Evolutionary conservation across 2,797 vertebrate genomes (phyloP).

Genomic region (Hippoglossus hippoglossus): DNA sequence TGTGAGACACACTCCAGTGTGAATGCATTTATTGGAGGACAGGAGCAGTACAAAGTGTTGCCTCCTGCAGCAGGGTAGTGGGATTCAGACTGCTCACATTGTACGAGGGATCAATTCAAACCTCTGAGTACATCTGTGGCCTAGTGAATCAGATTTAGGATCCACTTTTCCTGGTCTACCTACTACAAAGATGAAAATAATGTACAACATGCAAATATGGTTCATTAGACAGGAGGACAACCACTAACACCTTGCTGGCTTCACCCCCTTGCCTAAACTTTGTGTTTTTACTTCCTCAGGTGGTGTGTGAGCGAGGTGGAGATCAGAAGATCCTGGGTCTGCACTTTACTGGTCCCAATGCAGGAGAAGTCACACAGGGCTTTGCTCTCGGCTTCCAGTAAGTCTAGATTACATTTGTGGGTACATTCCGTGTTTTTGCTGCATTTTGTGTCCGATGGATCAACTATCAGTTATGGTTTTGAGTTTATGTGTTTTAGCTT

Average conservation of each 20-base stretch:
- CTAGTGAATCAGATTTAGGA: too few species aligned
- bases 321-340: slow-evolving; percentile 91
- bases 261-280: background rate
- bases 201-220: background rate
- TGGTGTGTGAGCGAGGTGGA: slow-evolving; percentile 88
- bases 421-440: background rate
- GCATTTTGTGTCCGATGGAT: background rate
- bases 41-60: too few species aligned
- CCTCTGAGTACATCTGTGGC: background rate
- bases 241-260: background rate
- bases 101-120: background rate
- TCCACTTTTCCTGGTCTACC: too few species aligned
- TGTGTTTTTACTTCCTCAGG: slow-evolving; percentile 76
- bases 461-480: background rate
- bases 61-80: too few species aligned
- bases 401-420: slow-evolving; percentile 63
- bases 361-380: slow-evolving; percentile 96
- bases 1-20: too few species aligned
- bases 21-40: too few species aligned
- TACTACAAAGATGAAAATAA: background rate
- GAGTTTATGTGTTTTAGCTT: slow-evolving; percentile 1
- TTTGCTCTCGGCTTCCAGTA: slow-evolving; percentile 94
- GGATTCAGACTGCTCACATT: background rate
- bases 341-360: slow-evolving; percentile 95
- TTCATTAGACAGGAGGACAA: background rate